Base-by-base conservation (phyloP, 2,888 invertebrate species). In the Abrostola triplasia region DNA sequence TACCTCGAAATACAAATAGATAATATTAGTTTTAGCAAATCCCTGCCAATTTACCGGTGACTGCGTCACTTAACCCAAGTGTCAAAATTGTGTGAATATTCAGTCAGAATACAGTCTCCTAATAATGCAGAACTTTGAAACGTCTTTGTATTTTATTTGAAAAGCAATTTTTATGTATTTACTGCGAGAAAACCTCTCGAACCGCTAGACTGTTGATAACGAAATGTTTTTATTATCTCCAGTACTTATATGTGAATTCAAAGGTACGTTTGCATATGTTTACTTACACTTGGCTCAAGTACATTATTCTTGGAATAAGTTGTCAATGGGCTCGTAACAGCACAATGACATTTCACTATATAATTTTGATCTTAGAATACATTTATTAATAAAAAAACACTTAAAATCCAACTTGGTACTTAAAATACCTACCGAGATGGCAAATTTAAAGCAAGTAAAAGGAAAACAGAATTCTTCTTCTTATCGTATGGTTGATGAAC, bases 151-250 rank as follows among this genome's bases (percentile, higher is more conserved):
- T 80, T 75, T 79, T 81, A 81, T 80, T 80, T 73, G 67, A 80
- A 76, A 67, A 77, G 70, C 73, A 79, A 78, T 84, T 84, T 82
- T 73, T 70, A 63, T 74, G 74, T 80, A 80, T 79, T 77, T 80
- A 73, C 56, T 65, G 56, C 63, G 69, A 70, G 74, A 79, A 68
- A 73, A 35, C 48, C 75, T 71, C 50, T 79, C 65, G 74, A 84
- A 77, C 66, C 85, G 84, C 79, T 63, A 87, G 85, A 87, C 87
- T 82, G 83, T 84, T 81, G 82, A 83, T 85, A 86, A 87, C 75
- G 71, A 71, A 82, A 83, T 86, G 72, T 81, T 82, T 83, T 82
- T 80, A 80, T 81, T 82, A 80, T 77, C 47, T 47, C 41, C 48
- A 66, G 52, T 64, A 55, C 67, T 35, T 57, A 54, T 65, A 73